Percentiles rank a stretch among this genome's conserved stretches.
These are phyloP conservation scores for Malacoctenus gilli DNA, from an alignment of 2,797 vertebrate genomes.

Conservation along the genomic window DNA sequence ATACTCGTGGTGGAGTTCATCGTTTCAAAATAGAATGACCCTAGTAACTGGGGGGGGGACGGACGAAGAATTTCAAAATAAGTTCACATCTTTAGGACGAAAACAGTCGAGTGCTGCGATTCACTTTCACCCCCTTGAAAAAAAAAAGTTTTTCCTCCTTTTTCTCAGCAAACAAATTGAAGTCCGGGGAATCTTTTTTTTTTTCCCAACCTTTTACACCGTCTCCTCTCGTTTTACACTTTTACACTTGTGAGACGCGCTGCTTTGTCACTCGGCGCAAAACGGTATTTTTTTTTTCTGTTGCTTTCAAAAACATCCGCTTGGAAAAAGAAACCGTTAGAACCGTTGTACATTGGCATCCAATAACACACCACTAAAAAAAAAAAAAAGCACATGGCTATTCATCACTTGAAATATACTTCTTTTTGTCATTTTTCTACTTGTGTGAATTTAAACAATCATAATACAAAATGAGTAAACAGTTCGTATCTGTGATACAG, in stretches of 20 bases:
- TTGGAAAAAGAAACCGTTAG: too few species aligned
- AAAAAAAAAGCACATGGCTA: neutral
- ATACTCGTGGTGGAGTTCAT: slow-evolving; percentile 23
- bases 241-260: slow-evolving; percentile 1
- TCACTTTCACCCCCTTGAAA: slow-evolving; percentile 22
- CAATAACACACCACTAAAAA: slow-evolving; percentile 14
- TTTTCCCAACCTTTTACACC: slow-evolving; percentile 17
- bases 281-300: neutral
- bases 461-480: slow-evolving; percentile 2
- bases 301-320: neutral
- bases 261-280: neutral
- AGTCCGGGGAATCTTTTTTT: neutral
- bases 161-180: slow-evolving; percentile 14
- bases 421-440: neutral
- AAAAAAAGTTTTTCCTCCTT: neutral
- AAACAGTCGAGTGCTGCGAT: slow-evolving; percentile 30
- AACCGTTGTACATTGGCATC: neutral
- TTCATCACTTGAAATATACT: slow-evolving; percentile 12
- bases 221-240: too few species aligned
- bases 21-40: slow-evolving; percentile 21
- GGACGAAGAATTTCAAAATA: too few species aligned
- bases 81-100: slow-evolving; percentile 5
- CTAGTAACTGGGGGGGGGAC: neutral
- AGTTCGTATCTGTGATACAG: slow-evolving; percentile 6
- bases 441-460: slow-evolving; percentile 1